Conservation (phyloP, 2,797 vertebrate species). For the Aeoliscus strigatus region DNA sequence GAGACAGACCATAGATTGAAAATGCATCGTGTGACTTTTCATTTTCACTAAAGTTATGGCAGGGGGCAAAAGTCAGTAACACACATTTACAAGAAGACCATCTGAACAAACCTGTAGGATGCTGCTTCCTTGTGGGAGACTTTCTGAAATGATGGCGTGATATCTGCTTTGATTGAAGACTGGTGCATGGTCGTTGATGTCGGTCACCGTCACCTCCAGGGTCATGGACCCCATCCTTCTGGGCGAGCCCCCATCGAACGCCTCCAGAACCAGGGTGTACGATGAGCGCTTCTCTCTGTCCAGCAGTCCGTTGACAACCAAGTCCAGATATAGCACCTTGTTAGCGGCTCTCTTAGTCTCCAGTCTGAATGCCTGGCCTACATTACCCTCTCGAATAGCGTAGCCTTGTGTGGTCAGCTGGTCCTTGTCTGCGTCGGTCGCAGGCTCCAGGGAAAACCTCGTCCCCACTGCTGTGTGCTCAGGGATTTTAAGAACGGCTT, state of each 20-base stretch:
- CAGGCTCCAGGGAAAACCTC: conserved; percentile 88
- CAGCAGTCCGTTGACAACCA: conserved; percentile 83
- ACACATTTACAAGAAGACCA: too few species aligned
- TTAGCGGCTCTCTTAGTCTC: conserved; percentile 85
- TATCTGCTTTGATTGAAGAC: conserved; percentile 98
- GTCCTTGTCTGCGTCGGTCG: conserved; percentile 86
- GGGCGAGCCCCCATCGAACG: conserved; percentile 93
- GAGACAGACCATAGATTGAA: too few species aligned
- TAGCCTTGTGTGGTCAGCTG: conserved; percentile 90
- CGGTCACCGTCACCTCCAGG: conserved; percentile 85
- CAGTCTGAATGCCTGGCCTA: conserved; percentile 85
- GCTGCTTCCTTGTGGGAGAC: conserved; percentile 86
- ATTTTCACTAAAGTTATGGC: too few species aligned
- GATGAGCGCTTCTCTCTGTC: conserved; percentile 87
- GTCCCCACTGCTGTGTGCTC: conserved; percentile 89
- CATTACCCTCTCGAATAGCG: conserved; percentile 84
- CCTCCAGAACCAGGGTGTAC: conserved; percentile 86
- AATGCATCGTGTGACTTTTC: too few species aligned
- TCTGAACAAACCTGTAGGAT: too few species aligned
- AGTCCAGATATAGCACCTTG: conserved; percentile 84
- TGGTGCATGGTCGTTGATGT: conserved; percentile 95
- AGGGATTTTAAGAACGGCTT: conserved; percentile 80
- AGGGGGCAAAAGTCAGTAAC: too few species aligned
- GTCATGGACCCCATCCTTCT: conserved; percentile 84
- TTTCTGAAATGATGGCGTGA: conserved; percentile 90